Conservation (phyloP, 2,113 vertebrate species). For the Sitta europaea region DNA sequence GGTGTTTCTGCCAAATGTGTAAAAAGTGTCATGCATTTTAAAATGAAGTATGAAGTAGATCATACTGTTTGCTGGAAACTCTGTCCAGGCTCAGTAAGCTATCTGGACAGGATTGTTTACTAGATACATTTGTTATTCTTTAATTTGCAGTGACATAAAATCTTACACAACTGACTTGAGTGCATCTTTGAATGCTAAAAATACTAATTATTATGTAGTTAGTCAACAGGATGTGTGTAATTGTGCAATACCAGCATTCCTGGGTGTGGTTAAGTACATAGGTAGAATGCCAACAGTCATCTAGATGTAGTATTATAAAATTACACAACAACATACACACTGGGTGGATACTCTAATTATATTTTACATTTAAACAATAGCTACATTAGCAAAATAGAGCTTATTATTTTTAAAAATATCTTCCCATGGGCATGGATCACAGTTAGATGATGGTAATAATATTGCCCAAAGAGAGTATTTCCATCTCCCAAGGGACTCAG, state of each 20-base stretch:
- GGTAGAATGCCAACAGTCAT: conserved; percentile 63
- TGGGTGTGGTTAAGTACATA: conserved; percentile 55
- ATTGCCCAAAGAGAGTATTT: neutral
- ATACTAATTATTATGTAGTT: conserved; percentile 69
- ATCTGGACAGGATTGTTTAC: neutral
- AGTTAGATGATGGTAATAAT: neutral
- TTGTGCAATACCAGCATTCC: conserved; percentile 62
- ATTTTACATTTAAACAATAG: conserved; percentile 59
- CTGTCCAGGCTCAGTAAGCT: neutral
- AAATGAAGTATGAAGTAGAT: neutral
- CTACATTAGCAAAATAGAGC: conserved; percentile 57
- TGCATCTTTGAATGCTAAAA: conserved; percentile 63
- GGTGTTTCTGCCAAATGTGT: neutral
- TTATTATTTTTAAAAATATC: conserved; percentile 6
- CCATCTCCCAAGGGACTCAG: neutral
- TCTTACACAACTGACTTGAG: conserved; percentile 49
- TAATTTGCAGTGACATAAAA: conserved; percentile 8
- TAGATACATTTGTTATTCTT: neutral
- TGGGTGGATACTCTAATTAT: conserved; percentile 57
- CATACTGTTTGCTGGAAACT: neutral
- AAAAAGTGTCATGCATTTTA: neutral
- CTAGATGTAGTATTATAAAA: conserved; percentile 51
- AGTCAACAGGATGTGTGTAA: conserved; percentile 67
- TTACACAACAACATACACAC: conserved; percentile 58
- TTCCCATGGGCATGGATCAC: neutral